Evolutionary conservation across 2,888 invertebrate genomes (phyloP), one percentile per base, ranked within the genome.

Genomic region (Hypercompe scribonia): DNA sequence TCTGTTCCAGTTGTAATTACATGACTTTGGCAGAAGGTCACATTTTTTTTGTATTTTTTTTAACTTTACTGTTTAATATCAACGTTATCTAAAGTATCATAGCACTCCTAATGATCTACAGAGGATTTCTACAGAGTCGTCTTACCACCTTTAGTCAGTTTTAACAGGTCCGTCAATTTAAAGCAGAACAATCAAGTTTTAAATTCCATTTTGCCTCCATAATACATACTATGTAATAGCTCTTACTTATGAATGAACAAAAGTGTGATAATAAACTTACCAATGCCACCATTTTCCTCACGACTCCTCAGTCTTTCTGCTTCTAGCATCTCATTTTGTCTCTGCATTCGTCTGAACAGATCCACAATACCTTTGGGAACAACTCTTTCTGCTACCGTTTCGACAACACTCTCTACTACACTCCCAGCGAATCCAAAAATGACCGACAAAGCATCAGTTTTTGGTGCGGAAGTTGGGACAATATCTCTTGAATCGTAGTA

Each of bases 261-360:
- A 11, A 28, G 4, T 5, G 15, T 0, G 13, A 28, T 31, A 15
- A 18, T 2, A 73, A 50, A 85, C 90, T 83, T 84, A 96, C 96
- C 96, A 61, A 96, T 82, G 21, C 96, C 96, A 0, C 96, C 96
- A 84, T 96, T 96, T 78, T 96, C 96, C 80, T 96, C 96, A 33
- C 93, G 89, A 80, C 96, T 96, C 76, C 96, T 90, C 64, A 96
- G 81, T 54, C 90, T 91, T 79, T 96, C 94, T 0, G 94, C 93
- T 84, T 96, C 96, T 70, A 96, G 77, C 13, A 94, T 93, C 77
- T 95, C 95, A 72, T 87, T 95, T 80, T 96, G 96, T 70, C 87
- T 90, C 85, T 96, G 96, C 93, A 96, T 95, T 72, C 96, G 88
- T 76, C 90, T 94, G 71, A 95, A 94, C 64, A 96, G 77, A 76